Evolutionary conservation across 2,888 invertebrate genomes (phyloP), one percentile per base, ranked within the genome.

Genomic region (Allacma fusca): DNA sequence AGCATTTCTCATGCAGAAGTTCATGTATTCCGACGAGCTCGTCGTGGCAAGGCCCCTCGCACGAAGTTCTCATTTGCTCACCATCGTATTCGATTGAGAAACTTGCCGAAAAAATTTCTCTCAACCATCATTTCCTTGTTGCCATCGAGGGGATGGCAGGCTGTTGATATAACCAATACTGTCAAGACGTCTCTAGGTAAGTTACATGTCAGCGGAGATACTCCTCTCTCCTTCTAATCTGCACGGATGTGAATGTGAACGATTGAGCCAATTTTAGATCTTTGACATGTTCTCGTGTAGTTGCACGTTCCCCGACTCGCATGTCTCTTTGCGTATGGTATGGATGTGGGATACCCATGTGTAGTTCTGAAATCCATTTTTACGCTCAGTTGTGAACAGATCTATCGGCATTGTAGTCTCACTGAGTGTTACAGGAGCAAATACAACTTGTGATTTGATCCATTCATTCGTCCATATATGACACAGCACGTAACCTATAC

Each of bases 211-310:
- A 26, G 29, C 65, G 2, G 23, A 65, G 26, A 13, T 65, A 24
- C 28, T 65, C n/a, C 28, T 67, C 29, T 65, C 29, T 65, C 65
- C 28, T 5, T 28, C 28, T 28, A 68, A 50, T 50, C 50, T 44
- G 59, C 19, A 62, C 21, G 73, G 62, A 73, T 72, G 59, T 50
- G 50, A 50, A 50, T 50, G 40, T 34, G 62, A 73, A 64, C 62
- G 73, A 73, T 73, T 73, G 73, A 73, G 73, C 73, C 73, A 73
- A 73, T 73, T 73, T 73, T 73, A 73, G 62, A 73, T 73, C 73
- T 62, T 26, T 28, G 62, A 62, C 62, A 29, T 73, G 62, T 40
- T 34, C 19, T 24, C 40, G 5, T 34, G 50, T 65, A 65, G 19
- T 12, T 29, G 29, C 67, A 67, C 67, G 34, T 34, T 34, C 34